These are phyloP conservation scores for Orthosia incerta DNA, from an alignment of 2,888 invertebrate genomes.

Conservation along the genomic window DNA sequence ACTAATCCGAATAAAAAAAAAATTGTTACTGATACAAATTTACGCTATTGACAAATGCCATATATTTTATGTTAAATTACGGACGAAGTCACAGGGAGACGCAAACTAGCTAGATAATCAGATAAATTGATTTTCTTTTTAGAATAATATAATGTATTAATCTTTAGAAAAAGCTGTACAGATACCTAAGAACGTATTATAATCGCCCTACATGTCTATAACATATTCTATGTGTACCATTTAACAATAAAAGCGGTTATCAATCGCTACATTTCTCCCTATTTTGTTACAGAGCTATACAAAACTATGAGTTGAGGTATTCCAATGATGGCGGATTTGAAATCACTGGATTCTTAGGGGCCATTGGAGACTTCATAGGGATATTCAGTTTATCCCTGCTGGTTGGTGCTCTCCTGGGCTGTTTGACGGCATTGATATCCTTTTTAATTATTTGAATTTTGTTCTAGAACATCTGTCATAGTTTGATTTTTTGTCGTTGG, in stretches of 20 bases:
- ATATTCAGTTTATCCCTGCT: constrained; percentile 98
- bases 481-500: not conserved
- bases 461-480: not conserved
- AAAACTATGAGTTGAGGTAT: constrained; percentile 96
- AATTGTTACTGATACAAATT: too few species aligned
- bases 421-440: constrained; percentile 98
- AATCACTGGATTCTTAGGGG: constrained; percentile 96
- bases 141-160: too few species aligned
- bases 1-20: too few species aligned
- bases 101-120: too few species aligned
- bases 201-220: constrained; percentile 1
- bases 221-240: not conserved
- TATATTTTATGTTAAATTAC: too few species aligned
- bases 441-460: constrained; percentile 87
- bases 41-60: too few species aligned
- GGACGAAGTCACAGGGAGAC: too few species aligned
- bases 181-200: not conserved
- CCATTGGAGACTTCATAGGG: constrained; percentile 97
- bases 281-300: constrained; percentile 93
- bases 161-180: not conserved
- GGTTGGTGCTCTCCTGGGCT: constrained; percentile 98
- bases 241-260: constrained; percentile 10
- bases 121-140: not conserved
- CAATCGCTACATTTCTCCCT: constrained; percentile 12
- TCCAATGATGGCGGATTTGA: constrained; percentile 97